Percentiles rank a stretch among this genome's conserved stretches.
Conservation (phyloP, 2,888 invertebrate species). For the Exocentrus adspersus region DNA sequence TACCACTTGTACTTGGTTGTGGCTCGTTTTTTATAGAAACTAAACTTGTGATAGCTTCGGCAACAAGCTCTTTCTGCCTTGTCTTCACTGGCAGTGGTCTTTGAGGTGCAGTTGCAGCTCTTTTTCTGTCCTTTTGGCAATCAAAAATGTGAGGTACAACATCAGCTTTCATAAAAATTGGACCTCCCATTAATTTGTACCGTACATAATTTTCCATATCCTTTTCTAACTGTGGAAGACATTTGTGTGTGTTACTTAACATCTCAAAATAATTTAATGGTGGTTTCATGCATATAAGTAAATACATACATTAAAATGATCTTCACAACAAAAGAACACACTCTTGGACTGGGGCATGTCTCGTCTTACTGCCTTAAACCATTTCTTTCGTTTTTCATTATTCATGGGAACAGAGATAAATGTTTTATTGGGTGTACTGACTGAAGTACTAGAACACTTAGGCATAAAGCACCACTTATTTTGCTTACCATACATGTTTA, state of each 20-base stretch:
- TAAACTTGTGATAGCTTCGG: too few relatives aligned
- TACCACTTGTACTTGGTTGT: too few relatives aligned
- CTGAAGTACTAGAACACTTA: background rate
- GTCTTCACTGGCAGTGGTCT: background rate
- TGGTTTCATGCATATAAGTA: background rate
- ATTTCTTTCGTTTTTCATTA: background rate
- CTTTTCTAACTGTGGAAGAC: background rate
- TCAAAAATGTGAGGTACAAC: constrained; percentile 11
- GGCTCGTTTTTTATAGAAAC: too few relatives aligned
- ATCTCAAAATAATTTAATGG: background rate
- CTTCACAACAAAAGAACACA: constrained; percentile 1
- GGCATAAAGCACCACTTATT: background rate
- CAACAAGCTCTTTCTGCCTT: background rate
- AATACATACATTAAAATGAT: constrained; percentile 8
- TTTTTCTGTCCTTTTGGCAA: constrained; percentile 5
- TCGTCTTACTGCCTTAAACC: background rate
- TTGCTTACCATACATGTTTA: background rate
- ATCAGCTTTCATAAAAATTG: background rate
- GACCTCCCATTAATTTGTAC: constrained; percentile 5
- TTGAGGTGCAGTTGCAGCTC: constrained; percentile 1
- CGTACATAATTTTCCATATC: constrained; percentile 9
- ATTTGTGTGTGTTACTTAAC: background rate
- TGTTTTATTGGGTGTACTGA: background rate
- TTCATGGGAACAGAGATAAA: background rate
- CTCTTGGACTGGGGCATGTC: background rate